Percentiles rank a stretch among this genome's conserved stretches.
These are phyloP conservation scores for Synanthedon formicaeformis DNA, from an alignment of 2,888 invertebrate genomes.

Conservation along the genomic window DNA sequence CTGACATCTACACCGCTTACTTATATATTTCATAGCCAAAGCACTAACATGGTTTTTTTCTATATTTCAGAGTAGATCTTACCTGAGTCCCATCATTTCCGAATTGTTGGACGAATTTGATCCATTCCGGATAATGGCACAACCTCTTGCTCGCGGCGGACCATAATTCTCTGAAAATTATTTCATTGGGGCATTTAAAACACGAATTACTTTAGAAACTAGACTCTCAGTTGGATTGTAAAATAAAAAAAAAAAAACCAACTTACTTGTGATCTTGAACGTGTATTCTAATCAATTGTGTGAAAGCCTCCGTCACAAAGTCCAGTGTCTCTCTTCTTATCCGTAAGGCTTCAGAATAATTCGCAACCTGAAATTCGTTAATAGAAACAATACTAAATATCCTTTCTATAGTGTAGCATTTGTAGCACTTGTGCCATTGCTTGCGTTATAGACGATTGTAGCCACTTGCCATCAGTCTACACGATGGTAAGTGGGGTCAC, in stretches of 20 bases:
- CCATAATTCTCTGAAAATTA: slow-evolving; percentile 80
- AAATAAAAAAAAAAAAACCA: background rate
- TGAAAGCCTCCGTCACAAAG: slow-evolving; percentile 90
- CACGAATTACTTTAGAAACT: background rate
- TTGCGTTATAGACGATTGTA: no score
- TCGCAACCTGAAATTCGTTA: slow-evolving; percentile 39
- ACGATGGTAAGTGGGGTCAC: no score
- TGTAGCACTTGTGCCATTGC: no score
- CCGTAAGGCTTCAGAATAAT: slow-evolving; percentile 82
- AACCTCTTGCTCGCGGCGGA: slow-evolving; percentile 88
- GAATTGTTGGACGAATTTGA: slow-evolving; percentile 89
- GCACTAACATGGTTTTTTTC: no score
- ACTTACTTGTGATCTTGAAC: slow-evolving; percentile 78
- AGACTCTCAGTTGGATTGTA: background rate
- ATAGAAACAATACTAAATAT: no score
- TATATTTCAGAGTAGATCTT: background rate
- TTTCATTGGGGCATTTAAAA: no score
- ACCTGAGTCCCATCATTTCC: slow-evolving; percentile 85
- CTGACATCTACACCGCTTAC: no score
- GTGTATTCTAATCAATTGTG: slow-evolving; percentile 85
- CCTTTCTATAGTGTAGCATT: no score
- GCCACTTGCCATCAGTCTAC: no score
- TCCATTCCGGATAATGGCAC: slow-evolving; percentile 88
- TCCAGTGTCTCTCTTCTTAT: slow-evolving; percentile 90
- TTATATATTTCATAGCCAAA: no score